Evolutionary conservation across 2,797 vertebrate genomes (phyloP), one percentile per base, ranked within the genome.

Genomic region (Helarctos malayanus): DNA sequence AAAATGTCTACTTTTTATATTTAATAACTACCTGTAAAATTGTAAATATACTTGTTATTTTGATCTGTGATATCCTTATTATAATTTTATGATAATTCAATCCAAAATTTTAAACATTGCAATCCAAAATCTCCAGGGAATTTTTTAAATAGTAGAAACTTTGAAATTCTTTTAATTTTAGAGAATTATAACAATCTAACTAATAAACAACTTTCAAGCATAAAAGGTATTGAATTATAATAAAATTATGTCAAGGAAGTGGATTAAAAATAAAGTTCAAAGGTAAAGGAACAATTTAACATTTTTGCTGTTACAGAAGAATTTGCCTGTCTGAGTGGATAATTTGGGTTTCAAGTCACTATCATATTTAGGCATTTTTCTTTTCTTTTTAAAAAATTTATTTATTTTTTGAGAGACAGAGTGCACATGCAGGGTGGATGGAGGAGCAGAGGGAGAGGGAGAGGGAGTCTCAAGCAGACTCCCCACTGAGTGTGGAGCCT

Each of bases 101-200:
- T 75, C 15, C 47, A 82, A 4, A 95, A 75, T 85, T 89, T 86
- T 93, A 84, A 88, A 90, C 4, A 61, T 3, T 80, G 45, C 76
- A 71, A 63, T 7, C 49, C 73, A 68, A 89, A 71, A 65, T 7
- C n/a, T 2, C 2, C 6, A 83, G 23, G 21, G 69, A 90, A 21
- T 27, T 79, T 95, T 85, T 78, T 27, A 68, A 71, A 89, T 18
- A 59, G 3, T 63, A 79, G 56, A 38, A 84, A 63, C 61, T 94
- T 84, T 65, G 63, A 47, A 95, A 71, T 71, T 71, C 5, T 91
- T 91, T 85, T 85, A 49, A 85, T 88, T 84, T 76, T 27, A 93
- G 47, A 92, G 21, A 80, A 76, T 94, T 79, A 89, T 78, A 79
- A 76, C n/a, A 94, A 2, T 7, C 1, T 90, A 92, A 68, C 47